Evolutionary conservation across 2,113 vertebrate species (phyloP).

Genomic region (Neodontobutis hainanensis): DNA sequence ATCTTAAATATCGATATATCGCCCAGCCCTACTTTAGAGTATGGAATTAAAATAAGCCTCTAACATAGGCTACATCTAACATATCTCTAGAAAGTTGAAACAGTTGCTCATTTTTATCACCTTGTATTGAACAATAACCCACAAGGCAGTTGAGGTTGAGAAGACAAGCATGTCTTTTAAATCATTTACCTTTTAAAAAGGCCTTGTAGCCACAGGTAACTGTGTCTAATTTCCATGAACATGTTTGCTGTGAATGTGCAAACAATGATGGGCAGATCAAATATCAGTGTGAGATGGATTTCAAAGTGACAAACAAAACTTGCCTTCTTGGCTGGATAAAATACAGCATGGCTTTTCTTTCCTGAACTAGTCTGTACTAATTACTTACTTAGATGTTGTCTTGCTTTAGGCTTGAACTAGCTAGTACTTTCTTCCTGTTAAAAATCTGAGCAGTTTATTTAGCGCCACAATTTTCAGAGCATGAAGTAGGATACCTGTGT

Average conservation of each 20-base stretch:
- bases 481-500: too few species aligned
- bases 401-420: not conserved
- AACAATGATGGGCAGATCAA: conserved; percentile 43
- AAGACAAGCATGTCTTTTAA: not conserved
- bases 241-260: conserved; percentile 19
- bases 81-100: not conserved
- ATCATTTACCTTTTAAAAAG: conserved; percentile 11
- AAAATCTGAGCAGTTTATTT: too few species aligned
- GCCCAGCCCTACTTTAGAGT: too few species aligned
- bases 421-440: not conserved
- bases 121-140: not conserved
- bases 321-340: conserved; percentile 22
- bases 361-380: too few species aligned
- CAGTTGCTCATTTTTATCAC: not conserved
- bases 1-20: too few species aligned
- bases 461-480: too few species aligned
- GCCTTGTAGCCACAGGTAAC: not conserved
- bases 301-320: conserved; percentile 16
- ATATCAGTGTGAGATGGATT: conserved; percentile 34
- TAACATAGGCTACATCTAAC: not conserved
- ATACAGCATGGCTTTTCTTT: conserved; percentile 2
- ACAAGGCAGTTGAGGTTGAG: not conserved
- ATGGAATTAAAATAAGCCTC: too few species aligned
- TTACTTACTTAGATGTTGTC: not conserved
- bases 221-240: conserved; percentile 25